Conservation (phyloP, 2,888 invertebrate species). For the Cerceris rybyensis region DNA sequence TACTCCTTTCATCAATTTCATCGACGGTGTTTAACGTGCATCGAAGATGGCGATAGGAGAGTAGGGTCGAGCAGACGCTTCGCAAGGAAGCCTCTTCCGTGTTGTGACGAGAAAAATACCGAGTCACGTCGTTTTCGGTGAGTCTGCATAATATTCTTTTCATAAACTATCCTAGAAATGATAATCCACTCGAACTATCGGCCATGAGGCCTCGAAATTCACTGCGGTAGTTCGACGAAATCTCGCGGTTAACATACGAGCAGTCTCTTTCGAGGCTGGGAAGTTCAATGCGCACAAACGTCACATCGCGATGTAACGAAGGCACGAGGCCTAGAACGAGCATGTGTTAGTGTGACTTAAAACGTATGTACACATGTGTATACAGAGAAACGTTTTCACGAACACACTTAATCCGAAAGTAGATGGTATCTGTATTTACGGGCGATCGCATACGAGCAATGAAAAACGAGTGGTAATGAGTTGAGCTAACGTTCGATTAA, state of each 20-base stretch:
- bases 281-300: conserved; percentile 80
- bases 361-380: not conserved
- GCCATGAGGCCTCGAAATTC: not conserved
- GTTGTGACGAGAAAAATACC: conserved; percentile 39
- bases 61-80: conserved; percentile 73
- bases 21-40: conserved; percentile 65
- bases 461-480: too few species aligned
- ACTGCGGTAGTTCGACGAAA: conserved; percentile 49
- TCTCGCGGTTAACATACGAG: conserved; percentile 50
- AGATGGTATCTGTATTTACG: too few species aligned
- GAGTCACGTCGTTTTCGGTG: conserved; percentile 39
- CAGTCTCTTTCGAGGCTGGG: conserved; percentile 65
- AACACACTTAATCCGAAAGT: too few species aligned
- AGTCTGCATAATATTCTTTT: conserved; percentile 36
- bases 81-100: conserved; percentile 66
- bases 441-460: too few species aligned
- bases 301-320: conserved; percentile 55
- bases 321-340: conserved; percentile 18
- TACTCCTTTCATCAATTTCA: conserved; percentile 47
- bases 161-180: not conserved
- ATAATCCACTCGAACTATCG: not conserved
- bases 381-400: too few species aligned
- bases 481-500: too few species aligned
- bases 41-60: conserved; percentile 79
- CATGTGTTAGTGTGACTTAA: conserved; percentile 1